phyloP scores from a whole-genome alignment of 1,140 invertebrate species.

The Homarus americanus region DNA sequence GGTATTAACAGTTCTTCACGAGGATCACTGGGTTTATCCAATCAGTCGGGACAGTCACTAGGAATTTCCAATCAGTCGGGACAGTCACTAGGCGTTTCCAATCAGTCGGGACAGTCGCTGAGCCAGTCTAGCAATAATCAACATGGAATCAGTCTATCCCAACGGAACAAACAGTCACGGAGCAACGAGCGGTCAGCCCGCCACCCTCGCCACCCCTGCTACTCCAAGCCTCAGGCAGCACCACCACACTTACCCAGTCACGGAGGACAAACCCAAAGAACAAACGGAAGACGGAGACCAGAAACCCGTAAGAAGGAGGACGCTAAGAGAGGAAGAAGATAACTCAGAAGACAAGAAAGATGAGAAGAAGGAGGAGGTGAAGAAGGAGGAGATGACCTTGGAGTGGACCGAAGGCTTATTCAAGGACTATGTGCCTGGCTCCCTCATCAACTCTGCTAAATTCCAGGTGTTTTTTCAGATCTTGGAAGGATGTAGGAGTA shows the following conservation, averaged over 20 bases:
- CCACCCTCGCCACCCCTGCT: constrained; percentile 48
- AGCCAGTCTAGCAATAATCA: neutral
- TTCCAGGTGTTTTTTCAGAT: constrained; percentile 97
- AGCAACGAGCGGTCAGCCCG: neutral
- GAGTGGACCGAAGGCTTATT: constrained; percentile 89
- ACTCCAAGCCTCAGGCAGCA: constrained; percentile 24
- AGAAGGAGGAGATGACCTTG: constrained; percentile 74
- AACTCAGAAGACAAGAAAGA: constrained; percentile 42
- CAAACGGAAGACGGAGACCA: constrained; percentile 4
- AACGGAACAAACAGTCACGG: constrained; percentile 29
- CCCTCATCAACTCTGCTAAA: constrained; percentile 96
- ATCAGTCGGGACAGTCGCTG: neutral
- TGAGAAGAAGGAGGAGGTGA: constrained; percentile 42
- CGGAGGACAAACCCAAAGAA: constrained; percentile 41
- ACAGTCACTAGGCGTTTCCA: constrained; percentile 13
- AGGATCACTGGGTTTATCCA: constrained; percentile 3
- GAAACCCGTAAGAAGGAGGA: constrained; percentile 12
- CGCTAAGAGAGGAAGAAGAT: constrained; percentile 2
- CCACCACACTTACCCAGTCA: neutral
- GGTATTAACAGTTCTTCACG: neutral
- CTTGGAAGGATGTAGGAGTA: constrained; percentile 90
- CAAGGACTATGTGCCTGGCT: constrained; percentile 91
- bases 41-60: neutral
- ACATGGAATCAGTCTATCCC: neutral
- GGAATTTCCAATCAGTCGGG: constrained; percentile 7